These are phyloP conservation scores for Notothenia coriiceps DNA, from an alignment of 2,113 vertebrate genomes.

Conservation along the genomic window DNA sequence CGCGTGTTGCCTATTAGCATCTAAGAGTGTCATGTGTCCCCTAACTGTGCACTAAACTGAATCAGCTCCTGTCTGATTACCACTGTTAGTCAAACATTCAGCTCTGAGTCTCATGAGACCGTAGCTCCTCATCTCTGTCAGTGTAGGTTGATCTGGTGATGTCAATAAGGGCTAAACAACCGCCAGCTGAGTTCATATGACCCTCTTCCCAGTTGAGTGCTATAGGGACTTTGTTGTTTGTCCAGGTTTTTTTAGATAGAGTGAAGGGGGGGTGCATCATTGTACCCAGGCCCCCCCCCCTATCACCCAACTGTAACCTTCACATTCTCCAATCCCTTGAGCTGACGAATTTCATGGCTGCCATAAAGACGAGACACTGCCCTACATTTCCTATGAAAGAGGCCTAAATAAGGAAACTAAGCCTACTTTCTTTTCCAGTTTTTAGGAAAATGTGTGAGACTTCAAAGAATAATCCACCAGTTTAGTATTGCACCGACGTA, in stretches of 20 bases:
- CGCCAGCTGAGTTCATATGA: neutral
- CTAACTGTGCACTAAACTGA: conserved; percentile 43
- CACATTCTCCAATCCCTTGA: conserved; percentile 26
- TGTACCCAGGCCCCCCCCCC: neutral
- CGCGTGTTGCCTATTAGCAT: conserved; percentile 58
- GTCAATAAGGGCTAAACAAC: conserved; percentile 22
- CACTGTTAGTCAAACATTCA: conserved; percentile 18
- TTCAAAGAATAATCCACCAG: neutral
- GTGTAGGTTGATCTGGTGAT: conserved; percentile 21
- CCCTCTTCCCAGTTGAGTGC: conserved; percentile 12
- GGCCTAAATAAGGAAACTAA: conserved; percentile 39
- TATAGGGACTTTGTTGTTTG: conserved; percentile 3
- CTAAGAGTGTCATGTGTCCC: conserved; percentile 57
- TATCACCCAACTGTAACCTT: conserved; percentile 1
- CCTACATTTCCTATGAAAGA: conserved; percentile 60
- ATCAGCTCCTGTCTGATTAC: conserved; percentile 46
- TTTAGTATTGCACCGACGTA: neutral
- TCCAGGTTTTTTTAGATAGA: conserved; percentile 14
- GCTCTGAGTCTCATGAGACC: conserved; percentile 18
- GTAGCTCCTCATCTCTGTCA: conserved; percentile 8
- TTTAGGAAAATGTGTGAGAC: conserved; percentile 38
- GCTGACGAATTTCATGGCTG: conserved; percentile 58
- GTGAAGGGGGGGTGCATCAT: neutral
- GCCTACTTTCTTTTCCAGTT: conserved; percentile 30
- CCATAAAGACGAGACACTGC: conserved; percentile 63